Conservation (phyloP, 2,797 vertebrate genomes). For the Neosilurus mollespiculum region DNA sequence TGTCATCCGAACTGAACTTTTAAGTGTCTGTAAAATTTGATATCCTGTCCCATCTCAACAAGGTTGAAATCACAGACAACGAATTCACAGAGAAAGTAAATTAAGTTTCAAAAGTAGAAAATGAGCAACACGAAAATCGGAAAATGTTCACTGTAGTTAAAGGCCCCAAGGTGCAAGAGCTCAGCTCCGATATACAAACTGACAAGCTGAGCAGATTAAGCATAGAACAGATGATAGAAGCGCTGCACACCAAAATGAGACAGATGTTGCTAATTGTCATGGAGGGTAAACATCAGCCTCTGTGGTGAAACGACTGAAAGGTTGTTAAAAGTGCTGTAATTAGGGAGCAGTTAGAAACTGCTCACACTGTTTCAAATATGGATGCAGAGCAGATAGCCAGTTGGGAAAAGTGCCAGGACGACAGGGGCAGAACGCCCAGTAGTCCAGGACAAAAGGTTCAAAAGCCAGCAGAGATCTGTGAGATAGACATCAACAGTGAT, state of each 20-base stretch:
- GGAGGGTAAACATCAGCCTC: background rate
- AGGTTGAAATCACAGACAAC: background rate
- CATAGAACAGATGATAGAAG: conserved; percentile 28
- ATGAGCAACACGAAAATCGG: background rate
- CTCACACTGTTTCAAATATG: conserved; percentile 31
- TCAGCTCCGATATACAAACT: too few relatives aligned
- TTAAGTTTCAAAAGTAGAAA: background rate
- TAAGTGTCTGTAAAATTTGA: background rate
- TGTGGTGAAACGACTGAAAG: background rate
- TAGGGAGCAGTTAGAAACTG: conserved; percentile 28
- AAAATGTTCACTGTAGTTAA: background rate
- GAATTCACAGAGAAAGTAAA: background rate
- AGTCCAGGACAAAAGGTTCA: conserved; percentile 1
- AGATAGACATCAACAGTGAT: background rate
- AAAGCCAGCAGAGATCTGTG: background rate
- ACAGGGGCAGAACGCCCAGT: conserved; percentile 8
- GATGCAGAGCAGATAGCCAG: background rate
- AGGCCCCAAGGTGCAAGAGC: background rate
- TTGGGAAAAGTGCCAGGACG: conserved; percentile 27
- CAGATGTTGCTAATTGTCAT: conserved; percentile 20
- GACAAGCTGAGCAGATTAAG: background rate
- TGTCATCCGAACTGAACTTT: background rate
- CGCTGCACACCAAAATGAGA: conserved; percentile 18
- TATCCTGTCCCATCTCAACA: background rate
- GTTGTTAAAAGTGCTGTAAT: conserved; percentile 12